Evolutionary conservation across 2,113 vertebrate genomes (phyloP).

Genomic region (Acrocephalus kingi): DNA sequence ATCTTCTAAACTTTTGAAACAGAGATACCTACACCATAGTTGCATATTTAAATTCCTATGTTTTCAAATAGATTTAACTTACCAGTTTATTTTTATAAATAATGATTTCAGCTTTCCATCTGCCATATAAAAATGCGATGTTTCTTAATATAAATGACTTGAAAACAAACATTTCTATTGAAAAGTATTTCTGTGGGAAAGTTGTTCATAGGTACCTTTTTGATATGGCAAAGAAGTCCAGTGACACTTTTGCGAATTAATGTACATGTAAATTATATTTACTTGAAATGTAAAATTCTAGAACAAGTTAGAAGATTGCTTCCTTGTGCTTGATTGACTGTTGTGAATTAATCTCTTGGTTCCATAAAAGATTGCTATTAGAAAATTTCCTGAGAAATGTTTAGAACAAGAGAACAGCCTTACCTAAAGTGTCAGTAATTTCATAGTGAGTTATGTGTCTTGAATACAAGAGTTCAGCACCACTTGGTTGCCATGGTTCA

Average conservation of each 20-base stretch:
- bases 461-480: constrained; percentile 59
- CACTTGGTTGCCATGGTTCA: constrained; percentile 65
- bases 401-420: constrained; percentile 42
- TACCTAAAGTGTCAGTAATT: constrained; percentile 56
- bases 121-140: constrained; percentile 21
- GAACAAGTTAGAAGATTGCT: not conserved
- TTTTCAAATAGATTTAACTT: not conserved
- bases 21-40: not conserved
- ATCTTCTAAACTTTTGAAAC: not conserved
- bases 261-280: not conserved
- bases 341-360: not conserved
- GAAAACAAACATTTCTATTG: constrained; percentile 29
- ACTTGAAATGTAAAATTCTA: not conserved
- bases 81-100: constrained; percentile 45
- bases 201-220: not conserved
- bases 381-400: constrained; percentile 43
- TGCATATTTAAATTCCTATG: not conserved
- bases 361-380: constrained; percentile 30
- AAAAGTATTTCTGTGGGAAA: constrained; percentile 9
- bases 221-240: not conserved
- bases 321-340: not conserved
- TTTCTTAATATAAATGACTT: constrained; percentile 6
- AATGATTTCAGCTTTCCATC: constrained; percentile 26
- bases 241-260: not conserved
- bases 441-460: constrained; percentile 64